Percentiles rank a stretch among this genome's conserved stretches.
These are phyloP conservation scores for Anser brachyrhynchus DNA, from an alignment of 2,113 vertebrate species.

Conservation along the genomic window DNA sequence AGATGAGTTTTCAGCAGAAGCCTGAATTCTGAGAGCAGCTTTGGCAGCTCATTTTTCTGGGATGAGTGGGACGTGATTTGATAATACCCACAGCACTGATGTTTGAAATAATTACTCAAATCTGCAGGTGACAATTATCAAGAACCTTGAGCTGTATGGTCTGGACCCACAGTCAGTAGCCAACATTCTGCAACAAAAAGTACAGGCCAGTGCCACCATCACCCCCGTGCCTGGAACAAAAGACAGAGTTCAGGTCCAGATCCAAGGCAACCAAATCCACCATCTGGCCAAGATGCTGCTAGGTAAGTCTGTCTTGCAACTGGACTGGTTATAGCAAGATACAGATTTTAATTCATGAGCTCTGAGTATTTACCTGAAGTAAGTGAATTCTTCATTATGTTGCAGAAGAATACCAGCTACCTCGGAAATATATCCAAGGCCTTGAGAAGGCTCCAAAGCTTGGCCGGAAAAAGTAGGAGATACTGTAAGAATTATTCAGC, in stretches of 20 bases:
- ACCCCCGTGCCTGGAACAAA: constrained; percentile 83
- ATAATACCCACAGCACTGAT: background rate
- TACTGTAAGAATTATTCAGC: background rate
- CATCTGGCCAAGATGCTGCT: constrained; percentile 87
- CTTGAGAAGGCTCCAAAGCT: constrained; percentile 90
- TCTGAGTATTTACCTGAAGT: background rate
- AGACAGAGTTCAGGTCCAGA: constrained; percentile 89
- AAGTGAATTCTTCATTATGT: constrained; percentile 43
- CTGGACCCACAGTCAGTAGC: constrained; percentile 87
- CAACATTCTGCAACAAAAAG: constrained; percentile 83
- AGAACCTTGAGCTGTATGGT: constrained; percentile 92
- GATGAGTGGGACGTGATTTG: background rate
- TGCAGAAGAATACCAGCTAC: constrained; percentile 91
- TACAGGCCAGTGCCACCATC: constrained; percentile 91
- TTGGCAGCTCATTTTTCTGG: background rate
- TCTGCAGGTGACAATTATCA: constrained; percentile 90
- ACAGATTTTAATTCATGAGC: background rate
- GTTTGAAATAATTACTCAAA: background rate
- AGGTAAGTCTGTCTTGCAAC: constrained; percentile 76
- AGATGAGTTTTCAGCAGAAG: fast-evolving
- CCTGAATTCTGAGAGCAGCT: background rate
- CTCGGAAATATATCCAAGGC: constrained; percentile 89
- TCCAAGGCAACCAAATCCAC: constrained; percentile 95
- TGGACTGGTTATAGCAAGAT: background rate
- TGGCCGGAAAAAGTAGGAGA: constrained; percentile 86